A percentile compares a stretch with the other conserved stretches of the same genome.
These are phyloP conservation scores for Mercenaria mercenaria DNA, from an alignment of 1,140 invertebrate species.

Conservation along the genomic window DNA sequence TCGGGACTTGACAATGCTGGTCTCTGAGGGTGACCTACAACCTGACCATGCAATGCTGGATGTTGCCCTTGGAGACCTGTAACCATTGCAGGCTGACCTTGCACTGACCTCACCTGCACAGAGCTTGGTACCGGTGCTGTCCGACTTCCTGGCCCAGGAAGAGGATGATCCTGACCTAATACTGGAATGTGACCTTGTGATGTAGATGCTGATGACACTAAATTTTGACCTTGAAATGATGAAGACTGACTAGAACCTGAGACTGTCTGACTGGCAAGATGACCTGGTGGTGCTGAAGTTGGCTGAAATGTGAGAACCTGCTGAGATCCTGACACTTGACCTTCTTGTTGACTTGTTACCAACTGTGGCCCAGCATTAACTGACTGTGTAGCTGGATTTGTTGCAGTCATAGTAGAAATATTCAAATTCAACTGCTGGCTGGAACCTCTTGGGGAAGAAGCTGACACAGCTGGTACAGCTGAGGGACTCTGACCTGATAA, in stretches of 20 bases:
- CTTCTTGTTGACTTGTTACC: not conserved
- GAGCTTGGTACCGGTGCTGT: not conserved
- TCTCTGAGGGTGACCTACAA: not conserved
- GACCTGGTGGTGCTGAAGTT: not conserved
- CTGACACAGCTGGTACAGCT: conserved; percentile 3
- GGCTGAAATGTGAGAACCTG: not conserved
- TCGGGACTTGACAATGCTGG: not conserved
- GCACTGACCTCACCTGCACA: not conserved
- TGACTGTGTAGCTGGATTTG: not conserved
- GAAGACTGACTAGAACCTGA: not conserved
- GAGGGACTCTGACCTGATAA: not conserved
- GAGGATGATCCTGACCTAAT: not conserved
- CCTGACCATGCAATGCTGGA: not conserved
- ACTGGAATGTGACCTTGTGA: conserved; percentile 12
- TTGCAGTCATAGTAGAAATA: not conserved
- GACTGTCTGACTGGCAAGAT: not conserved
- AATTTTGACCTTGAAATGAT: not conserved
- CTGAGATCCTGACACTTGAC: not conserved
- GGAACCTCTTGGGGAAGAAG: conserved; percentile 11
- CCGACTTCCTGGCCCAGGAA: not conserved
- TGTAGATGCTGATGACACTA: not conserved
- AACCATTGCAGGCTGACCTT: not conserved
- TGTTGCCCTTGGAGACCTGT: not conserved
- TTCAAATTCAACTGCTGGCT: not conserved
- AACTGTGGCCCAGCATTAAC: not conserved